Evolutionary conservation across 2,888 invertebrate species (phyloP).

Genomic region (Catocala sponsa): DNA sequence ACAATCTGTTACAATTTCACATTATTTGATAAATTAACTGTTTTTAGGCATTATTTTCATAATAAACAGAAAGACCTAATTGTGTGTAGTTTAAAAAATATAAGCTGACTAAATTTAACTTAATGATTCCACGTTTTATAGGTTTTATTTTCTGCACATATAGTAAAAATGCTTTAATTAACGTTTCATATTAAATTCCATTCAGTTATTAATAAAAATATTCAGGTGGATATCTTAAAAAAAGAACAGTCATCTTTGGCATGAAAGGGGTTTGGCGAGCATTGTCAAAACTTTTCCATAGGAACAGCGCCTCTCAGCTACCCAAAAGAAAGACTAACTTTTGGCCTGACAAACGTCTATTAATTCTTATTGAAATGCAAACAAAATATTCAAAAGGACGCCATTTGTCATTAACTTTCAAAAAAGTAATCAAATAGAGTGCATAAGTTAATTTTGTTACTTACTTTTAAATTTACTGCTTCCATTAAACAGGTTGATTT

Average conservation of each 20-base stretch:
- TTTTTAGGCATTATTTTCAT: too few relatives aligned
- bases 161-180: too few relatives aligned
- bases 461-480: conserved; percentile 34
- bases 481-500: too few relatives aligned
- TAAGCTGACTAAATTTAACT: too few relatives aligned
- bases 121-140: too few relatives aligned
- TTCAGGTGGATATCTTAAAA: background rate
- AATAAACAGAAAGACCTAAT: too few relatives aligned
- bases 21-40: too few relatives aligned
- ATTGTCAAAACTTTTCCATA: conserved; percentile 16
- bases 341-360: conserved; percentile 6
- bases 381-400: conserved; percentile 23
- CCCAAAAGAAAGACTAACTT: conserved; percentile 11
- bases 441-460: conserved; percentile 24
- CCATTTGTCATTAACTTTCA: conserved; percentile 21
- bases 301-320: conserved; percentile 8
- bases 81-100: too few relatives aligned
- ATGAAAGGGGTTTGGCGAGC: conserved; percentile 4
- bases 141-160: too few relatives aligned
- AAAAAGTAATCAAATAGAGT: conserved; percentile 31
- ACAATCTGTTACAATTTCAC: too few relatives aligned
- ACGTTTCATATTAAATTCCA: too few relatives aligned
- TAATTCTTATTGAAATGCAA: conserved; percentile 19
- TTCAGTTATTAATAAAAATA: background rate
- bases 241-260: background rate